Evolutionary conservation across 1,140 invertebrate genomes (phyloP), one percentile per base, ranked within the genome.

Genomic region (Bombus superbus): DNA sequence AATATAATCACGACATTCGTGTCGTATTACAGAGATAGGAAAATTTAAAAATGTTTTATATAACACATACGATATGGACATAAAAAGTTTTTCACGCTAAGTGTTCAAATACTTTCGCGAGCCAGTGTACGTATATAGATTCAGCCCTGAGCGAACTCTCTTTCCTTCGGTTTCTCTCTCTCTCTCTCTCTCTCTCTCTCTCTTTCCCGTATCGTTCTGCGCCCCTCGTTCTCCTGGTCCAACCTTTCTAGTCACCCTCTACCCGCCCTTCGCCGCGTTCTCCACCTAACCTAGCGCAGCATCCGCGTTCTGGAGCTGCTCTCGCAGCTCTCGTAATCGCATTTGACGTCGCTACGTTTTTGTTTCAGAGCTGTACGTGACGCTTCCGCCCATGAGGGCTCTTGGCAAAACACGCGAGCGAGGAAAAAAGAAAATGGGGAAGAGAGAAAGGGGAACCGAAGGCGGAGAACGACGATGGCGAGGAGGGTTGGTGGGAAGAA

Each of bases 261-360:
- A 4, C 69, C 40, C 25, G 9, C 15, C n/a, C 15, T 71, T 72
- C 53, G 69, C 72, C 72, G 71, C 35, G 88, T 90, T 90, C 92
- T 89, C 92, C 91, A 92, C 90, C 93, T 93, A 93, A 93, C 92
- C 93, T 93, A 93, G 93, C 93, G 84, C 94, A 94, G 91, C 94
- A 94, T 94, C 92, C 94, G 94, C 93, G 94, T 95, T 94, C 94
- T 94, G 92, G 93, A 94, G 93, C 93, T 88, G 92, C 92, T 94
- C 94, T 94, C 93, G 94, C 94, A 94, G 94, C 93, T 94, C 92
- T 94, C 91, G 94, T 95, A 95, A 95, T 95, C 93, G 93, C 92
- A 95, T 95, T 95, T 95, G 94, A 95, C 93, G 94, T 95, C 93
- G 94, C 94, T 95, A 94, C 94, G 94, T 95, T 95, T 95, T 95